phyloP scores from a whole-genome alignment of 92 coral and sea anemone genomes.

The Palythoa caribaeorum region DNA sequence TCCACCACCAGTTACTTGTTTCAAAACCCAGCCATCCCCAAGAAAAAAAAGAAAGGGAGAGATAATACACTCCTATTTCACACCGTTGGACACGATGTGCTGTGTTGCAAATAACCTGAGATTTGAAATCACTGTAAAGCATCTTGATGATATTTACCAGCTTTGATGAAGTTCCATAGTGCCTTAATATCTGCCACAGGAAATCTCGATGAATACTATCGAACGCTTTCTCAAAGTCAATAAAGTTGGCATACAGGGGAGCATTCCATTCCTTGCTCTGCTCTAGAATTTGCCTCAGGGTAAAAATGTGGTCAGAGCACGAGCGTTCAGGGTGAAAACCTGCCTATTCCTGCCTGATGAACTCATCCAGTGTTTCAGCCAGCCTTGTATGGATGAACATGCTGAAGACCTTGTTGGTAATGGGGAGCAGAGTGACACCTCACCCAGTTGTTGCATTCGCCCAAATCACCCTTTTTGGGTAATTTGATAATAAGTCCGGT shows the following conservation, averaged over 20 bases:
- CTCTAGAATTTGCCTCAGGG: not conserved
- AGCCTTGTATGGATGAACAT: not conserved
- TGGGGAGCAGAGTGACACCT: not conserved
- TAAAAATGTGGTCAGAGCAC: not conserved
- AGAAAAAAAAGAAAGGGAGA: too few relatives aligned
- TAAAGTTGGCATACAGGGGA: not conserved
- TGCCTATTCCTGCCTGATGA: not conserved
- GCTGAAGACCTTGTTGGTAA: not conserved
- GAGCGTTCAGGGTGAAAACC: not conserved
- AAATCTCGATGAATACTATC: not conserved
- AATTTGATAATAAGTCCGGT: too few relatives aligned
- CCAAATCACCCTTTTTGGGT: too few relatives aligned
- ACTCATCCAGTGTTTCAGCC: not conserved
- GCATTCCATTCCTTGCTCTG: not conserved
- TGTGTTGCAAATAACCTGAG: too few relatives aligned
- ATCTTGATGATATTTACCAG: not conserved
- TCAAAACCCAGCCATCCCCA: too few relatives aligned
- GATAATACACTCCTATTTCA: too few relatives aligned
- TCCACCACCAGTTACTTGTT: too few relatives aligned
- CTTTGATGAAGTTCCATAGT: not conserved
- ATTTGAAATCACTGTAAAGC: not conserved
- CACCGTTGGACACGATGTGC: too few relatives aligned
- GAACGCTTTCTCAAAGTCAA: not conserved
- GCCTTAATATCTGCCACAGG: too few relatives aligned
- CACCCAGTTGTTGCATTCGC: not conserved